Evolutionary conservation across 1,140 invertebrate genomes (phyloP).

Genomic region (Diprion similis): DNA sequence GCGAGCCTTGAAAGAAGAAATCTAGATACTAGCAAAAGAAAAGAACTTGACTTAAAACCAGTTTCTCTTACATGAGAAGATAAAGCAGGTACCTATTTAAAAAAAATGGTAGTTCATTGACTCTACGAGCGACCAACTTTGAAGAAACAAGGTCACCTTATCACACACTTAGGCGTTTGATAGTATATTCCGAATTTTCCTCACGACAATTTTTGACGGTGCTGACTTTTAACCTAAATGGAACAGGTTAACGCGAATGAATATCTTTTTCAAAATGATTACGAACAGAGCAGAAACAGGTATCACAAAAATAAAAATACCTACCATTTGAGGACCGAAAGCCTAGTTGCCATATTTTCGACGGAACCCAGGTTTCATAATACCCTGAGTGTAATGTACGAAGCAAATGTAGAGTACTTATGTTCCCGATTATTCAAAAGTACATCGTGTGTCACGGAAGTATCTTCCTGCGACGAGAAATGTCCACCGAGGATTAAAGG

Average conservation of each 20-base stretch:
- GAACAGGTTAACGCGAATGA: background rate
- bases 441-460: background rate
- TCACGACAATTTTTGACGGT: background rate
- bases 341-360: background rate
- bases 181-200: conserved; percentile 14
- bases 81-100: conserved; percentile 14
- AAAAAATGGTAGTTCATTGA: conserved; percentile 16
- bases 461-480: background rate
- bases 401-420: background rate
- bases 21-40: conserved; percentile 7
- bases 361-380: background rate
- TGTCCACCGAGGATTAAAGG: background rate
- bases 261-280: conserved; percentile 10
- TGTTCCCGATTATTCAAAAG: background rate
- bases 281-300: background rate
- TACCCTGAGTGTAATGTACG: background rate
- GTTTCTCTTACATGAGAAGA: conserved; percentile 1
- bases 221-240: background rate
- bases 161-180: background rate
- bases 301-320: background rate
- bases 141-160: background rate
- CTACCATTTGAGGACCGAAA: background rate
- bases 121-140: conserved; percentile 4
- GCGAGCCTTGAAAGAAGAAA: background rate
- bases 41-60: conserved; percentile 10